These are phyloP conservation scores for Crotalus tigris DNA, from an alignment of 2,113 vertebrate species.

Conservation along the genomic window DNA sequence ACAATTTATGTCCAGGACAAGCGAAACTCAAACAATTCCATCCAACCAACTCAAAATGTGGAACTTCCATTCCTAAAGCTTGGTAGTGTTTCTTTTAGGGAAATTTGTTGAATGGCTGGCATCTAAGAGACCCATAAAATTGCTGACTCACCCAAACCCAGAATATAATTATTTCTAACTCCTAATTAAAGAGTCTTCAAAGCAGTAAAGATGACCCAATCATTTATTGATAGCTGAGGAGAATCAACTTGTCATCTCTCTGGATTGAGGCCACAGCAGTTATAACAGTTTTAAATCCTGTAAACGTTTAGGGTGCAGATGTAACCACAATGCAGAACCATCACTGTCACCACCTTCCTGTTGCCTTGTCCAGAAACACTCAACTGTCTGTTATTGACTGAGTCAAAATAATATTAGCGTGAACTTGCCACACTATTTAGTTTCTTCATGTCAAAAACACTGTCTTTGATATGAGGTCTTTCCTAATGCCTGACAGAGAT, in stretches of 20 bases:
- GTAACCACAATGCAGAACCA: not conserved
- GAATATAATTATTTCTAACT: not conserved
- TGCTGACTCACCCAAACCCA: not conserved
- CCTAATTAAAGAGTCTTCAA: not conserved
- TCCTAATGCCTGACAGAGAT: constrained; percentile 7
- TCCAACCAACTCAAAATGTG: not conserved
- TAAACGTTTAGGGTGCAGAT: not conserved
- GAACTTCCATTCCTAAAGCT: not conserved
- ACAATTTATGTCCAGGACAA: not conserved
- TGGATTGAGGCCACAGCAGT: not conserved
- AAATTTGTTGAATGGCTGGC: not conserved
- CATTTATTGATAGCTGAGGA: not conserved
- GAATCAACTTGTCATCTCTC: not conserved
- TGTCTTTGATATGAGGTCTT: constrained; percentile 14
- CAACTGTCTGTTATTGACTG: not conserved
- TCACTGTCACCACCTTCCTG: not conserved
- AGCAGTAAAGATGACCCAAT: not conserved
- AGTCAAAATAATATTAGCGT: constrained; percentile 12
- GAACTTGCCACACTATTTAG: not conserved
- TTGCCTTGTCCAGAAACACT: not conserved
- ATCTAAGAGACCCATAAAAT: not conserved
- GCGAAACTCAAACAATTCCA: not conserved
- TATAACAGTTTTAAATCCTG: not conserved
- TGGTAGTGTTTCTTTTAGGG: not conserved
- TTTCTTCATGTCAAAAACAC: not conserved